These are phyloP conservation scores for Trachelus iudaicus DNA, from an alignment of 2,888 invertebrate genomes.

Conservation along the genomic window DNA sequence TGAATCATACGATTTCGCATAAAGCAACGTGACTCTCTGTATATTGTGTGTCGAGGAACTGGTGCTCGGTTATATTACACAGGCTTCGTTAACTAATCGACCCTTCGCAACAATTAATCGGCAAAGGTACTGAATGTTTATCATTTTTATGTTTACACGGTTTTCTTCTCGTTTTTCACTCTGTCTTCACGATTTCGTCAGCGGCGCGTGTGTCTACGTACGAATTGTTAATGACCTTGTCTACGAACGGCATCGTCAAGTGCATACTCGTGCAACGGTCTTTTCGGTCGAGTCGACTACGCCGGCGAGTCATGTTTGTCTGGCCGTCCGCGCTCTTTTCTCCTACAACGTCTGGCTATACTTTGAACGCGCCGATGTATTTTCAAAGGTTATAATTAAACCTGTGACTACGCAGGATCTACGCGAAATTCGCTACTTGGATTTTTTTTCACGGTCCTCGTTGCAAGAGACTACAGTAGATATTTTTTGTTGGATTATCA, in stretches of 20 bases:
- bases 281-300: background rate
- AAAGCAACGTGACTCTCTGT: background rate
- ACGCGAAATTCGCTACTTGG: background rate
- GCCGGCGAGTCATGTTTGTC: background rate
- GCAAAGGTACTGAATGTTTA: background rate
- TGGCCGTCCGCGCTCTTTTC: background rate
- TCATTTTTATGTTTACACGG: background rate
- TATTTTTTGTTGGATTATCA: background rate
- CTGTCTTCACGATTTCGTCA: background rate
- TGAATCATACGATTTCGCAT: background rate
- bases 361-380: background rate
- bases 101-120: background rate
- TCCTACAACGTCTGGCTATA: background rate
- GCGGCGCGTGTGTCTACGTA: background rate
- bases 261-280: background rate
- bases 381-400: background rate
- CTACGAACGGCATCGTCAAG: background rate
- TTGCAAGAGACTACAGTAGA: background rate
- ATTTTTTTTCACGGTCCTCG: background rate
- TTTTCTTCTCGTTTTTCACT: background rate
- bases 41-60: background rate
- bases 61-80: background rate
- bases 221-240: background rate
- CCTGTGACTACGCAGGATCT: background rate
- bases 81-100: background rate